Conservation (phyloP, 2,797 vertebrate genomes). For the Pseudomugil gertrudae region DNA sequence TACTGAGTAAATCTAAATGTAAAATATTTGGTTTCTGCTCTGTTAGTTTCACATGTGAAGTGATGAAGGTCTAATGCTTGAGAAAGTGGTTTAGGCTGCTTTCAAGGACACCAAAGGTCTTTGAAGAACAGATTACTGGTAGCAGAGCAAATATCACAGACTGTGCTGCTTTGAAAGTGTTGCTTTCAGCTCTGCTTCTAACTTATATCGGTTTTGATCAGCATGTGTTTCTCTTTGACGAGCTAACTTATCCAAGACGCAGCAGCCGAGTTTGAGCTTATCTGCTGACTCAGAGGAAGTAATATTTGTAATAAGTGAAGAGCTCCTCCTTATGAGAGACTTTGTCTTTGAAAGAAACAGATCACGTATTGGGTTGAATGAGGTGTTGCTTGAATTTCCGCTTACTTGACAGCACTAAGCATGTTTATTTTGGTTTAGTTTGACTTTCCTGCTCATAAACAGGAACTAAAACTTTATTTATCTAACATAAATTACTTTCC, state of each 20-base stretch:
- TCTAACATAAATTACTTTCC: not conserved
- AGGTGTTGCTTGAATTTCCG: not conserved
- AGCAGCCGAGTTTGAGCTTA: not conserved
- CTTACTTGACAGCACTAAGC: not conserved
- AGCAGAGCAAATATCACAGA: not conserved
- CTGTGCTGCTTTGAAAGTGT: slow-evolving; percentile 2
- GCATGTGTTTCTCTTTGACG: not conserved
- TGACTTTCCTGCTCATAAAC: slow-evolving; percentile 20
- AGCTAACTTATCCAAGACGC: not conserved
- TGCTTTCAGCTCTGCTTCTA: not conserved
- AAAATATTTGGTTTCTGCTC: not conserved
- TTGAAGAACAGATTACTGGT: not conserved
- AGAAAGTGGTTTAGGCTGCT: not conserved
- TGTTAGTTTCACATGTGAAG: not conserved
- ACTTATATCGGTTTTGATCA: not conserved
- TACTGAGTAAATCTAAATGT: not conserved
- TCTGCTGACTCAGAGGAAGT: slow-evolving; percentile 23
- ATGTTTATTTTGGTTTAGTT: slow-evolving; percentile 7
- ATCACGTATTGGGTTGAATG: not conserved
- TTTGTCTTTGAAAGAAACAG: no score
- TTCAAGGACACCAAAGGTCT: slow-evolving; percentile 4
- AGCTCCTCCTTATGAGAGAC: not conserved
- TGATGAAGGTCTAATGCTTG: not conserved
- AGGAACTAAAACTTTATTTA: slow-evolving; percentile 29
- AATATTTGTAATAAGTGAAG: slow-evolving; percentile 2